Evolutionary conservation across 2,113 vertebrate species (phyloP).

Genomic region (Corythornis madagascariensis): DNA sequence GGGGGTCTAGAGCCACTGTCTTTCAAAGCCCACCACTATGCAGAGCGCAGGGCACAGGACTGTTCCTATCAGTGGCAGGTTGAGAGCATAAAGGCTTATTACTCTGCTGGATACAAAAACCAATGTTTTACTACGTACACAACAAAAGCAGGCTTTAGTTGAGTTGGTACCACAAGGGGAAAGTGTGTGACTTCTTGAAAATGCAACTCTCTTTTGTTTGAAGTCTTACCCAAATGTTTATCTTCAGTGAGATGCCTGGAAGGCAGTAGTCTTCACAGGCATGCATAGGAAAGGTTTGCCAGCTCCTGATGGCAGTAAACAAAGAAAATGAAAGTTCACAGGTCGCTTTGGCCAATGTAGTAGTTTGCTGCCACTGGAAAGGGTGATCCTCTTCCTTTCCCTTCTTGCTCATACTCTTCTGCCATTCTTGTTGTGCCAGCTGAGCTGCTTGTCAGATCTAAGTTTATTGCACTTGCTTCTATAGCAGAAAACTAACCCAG

Average conservation of each 20-base stretch:
- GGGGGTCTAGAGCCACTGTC: not conserved
- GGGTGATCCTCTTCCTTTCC: not conserved
- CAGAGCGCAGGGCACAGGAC: not conserved
- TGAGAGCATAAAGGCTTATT: not conserved
- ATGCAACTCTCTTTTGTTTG: not conserved
- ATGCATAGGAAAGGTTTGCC: not conserved
- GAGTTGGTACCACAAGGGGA: not conserved
- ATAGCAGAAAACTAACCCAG: slow-evolving; percentile 10
- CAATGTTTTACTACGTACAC: not conserved
- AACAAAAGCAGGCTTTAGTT: not conserved
- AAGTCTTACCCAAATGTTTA: not conserved
- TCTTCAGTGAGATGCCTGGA: slow-evolving; percentile 26
- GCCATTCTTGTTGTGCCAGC: not conserved
- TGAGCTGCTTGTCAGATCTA: not conserved
- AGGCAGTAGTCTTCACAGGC: not conserved
- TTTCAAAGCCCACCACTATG: not conserved
- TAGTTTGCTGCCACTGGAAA: not conserved
- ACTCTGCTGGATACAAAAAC: not conserved
- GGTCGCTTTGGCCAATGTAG: not conserved
- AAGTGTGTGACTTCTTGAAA: not conserved
- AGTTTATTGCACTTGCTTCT: not conserved
- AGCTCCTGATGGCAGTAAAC: not conserved
- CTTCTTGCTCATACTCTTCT: not conserved
- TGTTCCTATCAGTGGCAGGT: not conserved
- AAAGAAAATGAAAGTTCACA: slow-evolving; percentile 9